Evolutionary conservation across 2,888 invertebrate species (phyloP).

Genomic region (Zonitis immaculata): DNA sequence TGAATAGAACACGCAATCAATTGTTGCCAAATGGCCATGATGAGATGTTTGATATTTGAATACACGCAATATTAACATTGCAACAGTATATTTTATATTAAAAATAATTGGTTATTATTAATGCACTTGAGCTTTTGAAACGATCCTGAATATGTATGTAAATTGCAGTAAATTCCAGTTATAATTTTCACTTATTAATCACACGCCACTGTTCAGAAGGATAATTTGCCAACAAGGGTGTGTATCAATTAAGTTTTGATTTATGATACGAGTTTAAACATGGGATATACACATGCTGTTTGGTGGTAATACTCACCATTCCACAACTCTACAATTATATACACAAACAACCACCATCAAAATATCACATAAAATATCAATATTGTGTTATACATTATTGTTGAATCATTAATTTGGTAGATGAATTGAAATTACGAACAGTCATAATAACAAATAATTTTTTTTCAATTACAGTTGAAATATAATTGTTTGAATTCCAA

Average conservation of each 20-base stretch:
- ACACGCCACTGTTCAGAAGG: constrained; percentile 25
- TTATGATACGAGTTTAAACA: constrained; percentile 27
- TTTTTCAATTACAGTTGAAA: too few species aligned
- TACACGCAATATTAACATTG: not conserved
- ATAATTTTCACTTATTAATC: constrained; percentile 28
- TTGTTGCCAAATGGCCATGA: not conserved
- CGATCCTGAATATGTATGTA: constrained; percentile 21
- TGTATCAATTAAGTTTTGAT: constrained; percentile 34
- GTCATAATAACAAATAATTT: constrained; percentile 12
- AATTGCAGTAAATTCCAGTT: constrained; percentile 21
- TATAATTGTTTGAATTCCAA: constrained; percentile 8
- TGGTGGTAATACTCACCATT: constrained; percentile 5
- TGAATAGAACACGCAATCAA: not conserved
- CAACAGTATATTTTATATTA: too few species aligned
- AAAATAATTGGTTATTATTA: too few species aligned
- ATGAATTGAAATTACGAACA: constrained; percentile 13
- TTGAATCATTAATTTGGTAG: constrained; percentile 15
- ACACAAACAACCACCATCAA: too few species aligned
- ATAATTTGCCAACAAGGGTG: constrained; percentile 35
- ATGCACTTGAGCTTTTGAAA: constrained; percentile 7
- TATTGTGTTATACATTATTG: constrained; percentile 16
- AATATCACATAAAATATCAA: too few species aligned
- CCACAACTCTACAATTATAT: constrained; percentile 10
- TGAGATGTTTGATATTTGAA: too few species aligned
- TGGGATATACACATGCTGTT: constrained; percentile 23